Evolutionary conservation across 2,113 vertebrate species (phyloP).

Genomic region (Odocoileus virginianus): DNA sequence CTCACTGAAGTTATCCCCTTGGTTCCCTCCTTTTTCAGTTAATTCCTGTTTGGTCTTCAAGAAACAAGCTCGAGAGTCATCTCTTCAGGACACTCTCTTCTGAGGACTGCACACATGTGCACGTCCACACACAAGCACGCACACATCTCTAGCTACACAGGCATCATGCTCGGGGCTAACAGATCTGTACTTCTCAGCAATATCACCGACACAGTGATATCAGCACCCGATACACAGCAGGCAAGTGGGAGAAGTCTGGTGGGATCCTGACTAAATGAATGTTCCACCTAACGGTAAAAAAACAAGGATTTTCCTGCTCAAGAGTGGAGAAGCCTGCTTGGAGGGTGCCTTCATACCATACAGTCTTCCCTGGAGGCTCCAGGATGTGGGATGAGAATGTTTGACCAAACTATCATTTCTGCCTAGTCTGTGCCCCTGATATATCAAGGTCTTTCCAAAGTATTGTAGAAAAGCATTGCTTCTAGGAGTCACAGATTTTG

Average conservation of each 20-base stretch:
- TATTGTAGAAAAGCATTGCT: not conserved
- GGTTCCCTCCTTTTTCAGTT: not conserved
- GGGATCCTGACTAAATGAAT: not conserved
- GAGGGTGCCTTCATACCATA: not conserved
- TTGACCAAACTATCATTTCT: not conserved
- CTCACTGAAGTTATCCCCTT: not conserved
- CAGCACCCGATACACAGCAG: not conserved
- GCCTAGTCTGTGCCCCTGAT: not conserved
- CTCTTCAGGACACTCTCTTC: not conserved
- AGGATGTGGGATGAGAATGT: not conserved
- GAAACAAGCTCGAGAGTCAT: not conserved
- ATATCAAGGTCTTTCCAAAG: not conserved
- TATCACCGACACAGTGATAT: not conserved
- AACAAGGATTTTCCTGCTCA: not conserved
- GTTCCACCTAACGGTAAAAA: not conserved
- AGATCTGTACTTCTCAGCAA: not conserved
- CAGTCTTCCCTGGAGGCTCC: not conserved
- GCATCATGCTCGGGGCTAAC: not conserved
- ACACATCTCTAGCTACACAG: not conserved
- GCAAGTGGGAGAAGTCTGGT: not conserved
- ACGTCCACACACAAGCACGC: rapidly evolving
- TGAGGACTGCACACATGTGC: rapidly evolving
- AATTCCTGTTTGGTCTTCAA: not conserved
- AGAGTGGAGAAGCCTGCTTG: not conserved
- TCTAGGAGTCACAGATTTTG: not conserved